phyloP scores from a whole-genome alignment of 2,113 vertebrate species.

The Gopherus evgoodei region DNA sequence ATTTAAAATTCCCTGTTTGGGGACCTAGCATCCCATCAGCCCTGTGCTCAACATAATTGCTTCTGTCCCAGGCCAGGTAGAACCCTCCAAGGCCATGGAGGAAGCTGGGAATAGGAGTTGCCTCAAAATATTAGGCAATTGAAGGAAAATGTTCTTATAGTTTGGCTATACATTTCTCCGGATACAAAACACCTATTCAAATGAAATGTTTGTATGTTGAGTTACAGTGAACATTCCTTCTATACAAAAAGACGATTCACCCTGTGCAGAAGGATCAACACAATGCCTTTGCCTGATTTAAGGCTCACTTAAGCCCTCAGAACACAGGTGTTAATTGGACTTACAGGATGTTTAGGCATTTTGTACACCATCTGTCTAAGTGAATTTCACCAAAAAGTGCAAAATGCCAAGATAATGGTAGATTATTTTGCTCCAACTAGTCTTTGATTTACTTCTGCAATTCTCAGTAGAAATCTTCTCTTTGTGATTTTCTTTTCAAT shows the following conservation, averaged over 20 bases:
- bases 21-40: neutral
- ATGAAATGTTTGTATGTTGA: neutral
- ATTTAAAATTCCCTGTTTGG: neutral
- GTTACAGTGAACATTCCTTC: neutral
- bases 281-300: neutral
- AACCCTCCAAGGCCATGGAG: neutral
- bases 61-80: neutral
- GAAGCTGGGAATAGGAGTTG: neutral
- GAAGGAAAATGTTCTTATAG: neutral
- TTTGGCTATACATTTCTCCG: neutral
- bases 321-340: neutral
- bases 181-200: neutral
- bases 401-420: neutral
- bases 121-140: neutral
- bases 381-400: neutral
- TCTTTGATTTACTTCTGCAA: neutral
- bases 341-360: neutral
- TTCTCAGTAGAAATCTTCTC: slow-evolving; percentile 46
- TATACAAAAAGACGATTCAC: neutral
- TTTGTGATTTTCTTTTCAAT: slow-evolving; percentile 57
- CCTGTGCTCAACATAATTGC: neutral
- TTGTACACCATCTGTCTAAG: neutral
- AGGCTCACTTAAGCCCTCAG: neutral
- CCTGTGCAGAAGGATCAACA: neutral
- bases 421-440: slow-evolving; percentile 27